Percentiles rank a stretch among this genome's conserved stretches.
phyloP scores from a whole-genome alignment of 1,140 invertebrate genomes.

The Tribolium castaneum region DNA sequence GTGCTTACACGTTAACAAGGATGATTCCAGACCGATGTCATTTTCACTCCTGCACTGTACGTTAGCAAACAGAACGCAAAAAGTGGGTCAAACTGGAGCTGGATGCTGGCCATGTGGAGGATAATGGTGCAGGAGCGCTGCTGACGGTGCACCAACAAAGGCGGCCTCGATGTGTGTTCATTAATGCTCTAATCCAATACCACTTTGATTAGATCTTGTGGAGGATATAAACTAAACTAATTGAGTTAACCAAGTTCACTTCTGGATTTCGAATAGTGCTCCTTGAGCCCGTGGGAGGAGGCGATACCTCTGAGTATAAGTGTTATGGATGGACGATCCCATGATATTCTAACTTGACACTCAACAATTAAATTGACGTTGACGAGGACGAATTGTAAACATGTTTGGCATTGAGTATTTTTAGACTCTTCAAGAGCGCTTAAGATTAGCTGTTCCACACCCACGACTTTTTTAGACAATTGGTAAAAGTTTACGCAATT shows the following conservation, averaged over 20 bases:
- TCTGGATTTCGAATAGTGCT: slow-evolving; percentile 22
- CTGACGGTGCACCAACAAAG: neutral
- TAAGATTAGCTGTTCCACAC: neutral
- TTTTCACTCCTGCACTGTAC: neutral
- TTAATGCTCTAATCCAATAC: slow-evolving; percentile 35
- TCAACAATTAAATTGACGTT: neutral
- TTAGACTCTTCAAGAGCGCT: neutral
- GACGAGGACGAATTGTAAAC: neutral
- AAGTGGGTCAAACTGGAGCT: slow-evolving; percentile 21
- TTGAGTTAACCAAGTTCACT: slow-evolving; percentile 39
- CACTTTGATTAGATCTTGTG: slow-evolving; percentile 38
- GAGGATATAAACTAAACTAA: slow-evolving; percentile 35
- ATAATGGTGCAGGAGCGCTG: slow-evolving; percentile 10
- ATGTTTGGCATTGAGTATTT: neutral
- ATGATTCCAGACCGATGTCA: neutral
- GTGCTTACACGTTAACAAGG: neutral
- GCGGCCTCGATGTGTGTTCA: slow-evolving; percentile 15
- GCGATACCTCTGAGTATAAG: neutral
- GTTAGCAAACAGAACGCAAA: neutral
- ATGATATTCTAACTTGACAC: neutral
- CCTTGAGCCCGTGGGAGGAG: neutral
- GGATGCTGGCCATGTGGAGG: slow-evolving; percentile 4
- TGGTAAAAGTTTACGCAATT: too few species aligned
- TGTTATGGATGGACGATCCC: neutral
- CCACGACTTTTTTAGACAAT: neutral